Percentiles rank a stretch among this genome's conserved stretches.
These are phyloP conservation scores for Cepaea nemoralis DNA, from an alignment of 1,140 invertebrate species.

Conservation along the genomic window DNA sequence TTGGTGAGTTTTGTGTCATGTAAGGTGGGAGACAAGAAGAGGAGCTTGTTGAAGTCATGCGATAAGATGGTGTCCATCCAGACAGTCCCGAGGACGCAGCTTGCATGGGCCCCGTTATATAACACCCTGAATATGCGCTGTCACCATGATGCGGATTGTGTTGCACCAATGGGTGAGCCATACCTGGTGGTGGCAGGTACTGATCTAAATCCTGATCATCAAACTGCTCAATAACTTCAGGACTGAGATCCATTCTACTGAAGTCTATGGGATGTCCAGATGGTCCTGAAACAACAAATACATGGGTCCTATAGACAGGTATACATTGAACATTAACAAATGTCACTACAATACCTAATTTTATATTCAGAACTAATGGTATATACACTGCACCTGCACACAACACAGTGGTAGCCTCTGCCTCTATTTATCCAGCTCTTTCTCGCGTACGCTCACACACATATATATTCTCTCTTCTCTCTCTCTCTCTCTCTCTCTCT, in stretches of 20 bases:
- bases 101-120: constrained; percentile 12
- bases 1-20: constrained; percentile 38
- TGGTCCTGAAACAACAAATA: constrained; percentile 39
- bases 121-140: constrained; percentile 10
- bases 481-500: too few relatives aligned
- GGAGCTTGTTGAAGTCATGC: constrained; percentile 30
- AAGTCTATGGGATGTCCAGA: constrained; percentile 72
- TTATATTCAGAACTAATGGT: too few relatives aligned
- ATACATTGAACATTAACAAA: too few relatives aligned
- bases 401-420: too few relatives aligned
- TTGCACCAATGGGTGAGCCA: constrained; percentile 33
- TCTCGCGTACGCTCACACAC: too few relatives aligned
- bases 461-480: too few relatives aligned
- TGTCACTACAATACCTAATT: too few relatives aligned
- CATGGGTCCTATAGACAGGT: too few relatives aligned
- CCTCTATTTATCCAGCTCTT: too few relatives aligned
- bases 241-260: constrained; percentile 73
- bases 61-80: constrained; percentile 34
- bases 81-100: constrained; percentile 30
- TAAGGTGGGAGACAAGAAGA: constrained; percentile 54
- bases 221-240: constrained; percentile 75
- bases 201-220: constrained; percentile 79
- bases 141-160: constrained; percentile 19
- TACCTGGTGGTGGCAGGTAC: constrained; percentile 74
- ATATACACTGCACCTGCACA: too few relatives aligned